A percentile compares a stretch with the other conserved stretches of the same genome.
These are phyloP conservation scores for Spinibarbus caldwelli DNA, from an alignment of 2,797 vertebrate species.

Conservation along the genomic window DNA sequence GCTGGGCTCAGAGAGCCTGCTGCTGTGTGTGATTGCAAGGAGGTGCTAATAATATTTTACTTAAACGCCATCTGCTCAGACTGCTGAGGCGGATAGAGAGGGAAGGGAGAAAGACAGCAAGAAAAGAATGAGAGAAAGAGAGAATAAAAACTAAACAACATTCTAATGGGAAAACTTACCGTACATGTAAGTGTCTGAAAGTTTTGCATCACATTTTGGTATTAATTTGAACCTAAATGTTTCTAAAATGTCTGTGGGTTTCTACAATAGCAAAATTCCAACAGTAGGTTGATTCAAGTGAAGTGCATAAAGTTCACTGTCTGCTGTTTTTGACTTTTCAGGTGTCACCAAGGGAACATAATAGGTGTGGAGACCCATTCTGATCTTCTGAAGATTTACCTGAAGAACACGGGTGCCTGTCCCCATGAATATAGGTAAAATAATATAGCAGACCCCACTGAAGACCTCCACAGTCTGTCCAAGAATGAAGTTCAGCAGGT, in stretches of 20 bases:
- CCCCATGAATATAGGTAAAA: too few relatives aligned
- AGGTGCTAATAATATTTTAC: conserved; percentile 52
- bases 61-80: conserved; percentile 45
- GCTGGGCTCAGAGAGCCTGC: background rate
- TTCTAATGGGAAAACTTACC: conserved; percentile 20
- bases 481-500: too few relatives aligned
- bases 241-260: background rate
- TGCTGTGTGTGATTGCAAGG: conserved; percentile 33
- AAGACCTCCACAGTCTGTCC: too few relatives aligned
- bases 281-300: too few relatives aligned
- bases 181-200: background rate
- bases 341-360: too few relatives aligned
- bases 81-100: background rate
- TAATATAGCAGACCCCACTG: too few relatives aligned
- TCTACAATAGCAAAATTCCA: background rate
- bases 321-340: too few relatives aligned
- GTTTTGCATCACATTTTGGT: conserved; percentile 13
- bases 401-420: too few relatives aligned
- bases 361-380: too few relatives aligned
- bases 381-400: too few relatives aligned
- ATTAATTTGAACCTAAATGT: background rate
- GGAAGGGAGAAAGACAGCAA: background rate
- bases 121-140: background rate
- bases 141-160: background rate
- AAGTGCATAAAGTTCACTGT: too few relatives aligned